Conservation (phyloP, 2,888 invertebrate genomes). For the Stenurella melanura region DNA sequence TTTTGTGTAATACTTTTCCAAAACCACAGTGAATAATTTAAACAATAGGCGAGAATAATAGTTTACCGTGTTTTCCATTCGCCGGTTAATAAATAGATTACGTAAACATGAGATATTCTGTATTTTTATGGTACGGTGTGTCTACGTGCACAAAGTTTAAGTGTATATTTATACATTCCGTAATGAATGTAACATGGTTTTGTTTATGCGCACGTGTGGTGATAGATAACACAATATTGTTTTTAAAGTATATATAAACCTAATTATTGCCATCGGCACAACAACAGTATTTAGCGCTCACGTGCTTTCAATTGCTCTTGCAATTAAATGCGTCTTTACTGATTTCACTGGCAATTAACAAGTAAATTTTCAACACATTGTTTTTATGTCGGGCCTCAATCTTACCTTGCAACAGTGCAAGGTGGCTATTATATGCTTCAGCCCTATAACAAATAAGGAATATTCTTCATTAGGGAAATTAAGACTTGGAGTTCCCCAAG, state of each 20-base stretch:
- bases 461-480: too few species aligned
- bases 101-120: conserved; percentile 3
- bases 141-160: conserved; percentile 27
- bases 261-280: conserved; percentile 22
- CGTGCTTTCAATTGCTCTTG: neutral
- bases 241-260: conserved; percentile 30
- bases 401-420: too few species aligned
- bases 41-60: conserved; percentile 5
- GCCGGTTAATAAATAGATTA: conserved; percentile 5
- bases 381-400: too few species aligned
- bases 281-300: neutral
- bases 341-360: conserved; percentile 23
- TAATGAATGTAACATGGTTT: conserved; percentile 21
- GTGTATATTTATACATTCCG: conserved; percentile 33
- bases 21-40: neutral
- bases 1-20: conserved; percentile 2
- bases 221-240: conserved; percentile 32
- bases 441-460: too few species aligned
- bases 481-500: too few species aligned
- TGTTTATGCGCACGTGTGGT: conserved; percentile 34
- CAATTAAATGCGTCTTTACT: conserved; percentile 32
- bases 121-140: conserved; percentile 19
- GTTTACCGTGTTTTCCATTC: conserved; percentile 8
- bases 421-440: too few species aligned
- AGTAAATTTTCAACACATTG: conserved; percentile 17